Conservation (phyloP, 2,888 invertebrate genomes). For the Cephus pulcher region DNA sequence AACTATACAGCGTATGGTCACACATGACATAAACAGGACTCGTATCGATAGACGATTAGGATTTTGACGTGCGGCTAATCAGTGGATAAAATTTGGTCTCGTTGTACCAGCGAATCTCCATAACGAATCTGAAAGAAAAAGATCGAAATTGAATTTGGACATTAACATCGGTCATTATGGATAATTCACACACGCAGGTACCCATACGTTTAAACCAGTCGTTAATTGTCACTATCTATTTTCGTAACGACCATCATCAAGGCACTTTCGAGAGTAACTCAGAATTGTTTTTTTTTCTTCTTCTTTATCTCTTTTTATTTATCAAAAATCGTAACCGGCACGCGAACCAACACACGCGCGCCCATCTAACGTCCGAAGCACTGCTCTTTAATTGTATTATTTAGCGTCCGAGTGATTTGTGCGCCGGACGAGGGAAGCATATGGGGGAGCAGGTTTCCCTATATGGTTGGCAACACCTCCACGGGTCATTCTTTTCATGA, state of each 20-base stretch:
- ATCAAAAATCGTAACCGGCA: neutral
- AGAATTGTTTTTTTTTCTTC: neutral
- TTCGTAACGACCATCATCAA: neutral
- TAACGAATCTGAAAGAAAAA: neutral
- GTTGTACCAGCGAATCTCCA: neutral
- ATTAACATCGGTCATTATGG: neutral
- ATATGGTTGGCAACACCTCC: slow-evolving; percentile 33
- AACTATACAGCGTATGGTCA: neutral
- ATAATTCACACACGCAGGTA: neutral
- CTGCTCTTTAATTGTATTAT: slow-evolving; percentile 42
- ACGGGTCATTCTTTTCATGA: slow-evolving; percentile 36
- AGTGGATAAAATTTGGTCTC: neutral
- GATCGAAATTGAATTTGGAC: neutral
- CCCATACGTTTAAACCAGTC: neutral
- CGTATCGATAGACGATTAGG: too few species aligned
- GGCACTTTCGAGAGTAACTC: neutral
- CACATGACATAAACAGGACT: neutral
- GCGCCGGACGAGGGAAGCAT: slow-evolving; percentile 21
- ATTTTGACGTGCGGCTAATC: too few species aligned
- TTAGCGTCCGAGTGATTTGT: slow-evolving; percentile 36
- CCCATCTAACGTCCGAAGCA: neutral
- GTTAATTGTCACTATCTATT: neutral
- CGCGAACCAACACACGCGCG: neutral
- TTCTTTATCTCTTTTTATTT: neutral
- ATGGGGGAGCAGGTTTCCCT: slow-evolving; percentile 38